Base-by-base conservation (phyloP, 2,888 invertebrate species). In the Epistrophella euchroma region DNA sequence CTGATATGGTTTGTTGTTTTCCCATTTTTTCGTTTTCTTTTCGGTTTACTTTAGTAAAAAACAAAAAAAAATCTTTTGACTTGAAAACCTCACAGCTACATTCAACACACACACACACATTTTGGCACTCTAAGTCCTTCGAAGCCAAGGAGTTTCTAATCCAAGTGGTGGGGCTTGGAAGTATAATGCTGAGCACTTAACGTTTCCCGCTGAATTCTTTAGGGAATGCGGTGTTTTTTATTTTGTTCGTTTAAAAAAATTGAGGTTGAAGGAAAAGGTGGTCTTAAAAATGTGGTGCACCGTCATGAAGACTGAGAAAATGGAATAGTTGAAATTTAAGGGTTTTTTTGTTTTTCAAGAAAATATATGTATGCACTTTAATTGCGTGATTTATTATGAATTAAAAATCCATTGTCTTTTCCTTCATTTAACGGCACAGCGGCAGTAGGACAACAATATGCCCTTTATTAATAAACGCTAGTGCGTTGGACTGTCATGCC, bases 151-250 rank as follows among this genome's bases (percentile, higher is more conserved):
- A 87, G 82, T 83, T 87, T 75, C 83, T 83, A 79, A 78, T 83
- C 83, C 75, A 75, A 78, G 82, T 87, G 72, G 70, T 75, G 47
- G 77, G 64, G 79, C 74, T 40, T 75, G 75, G 75, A 55, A 74
- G 78, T 87, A 87, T 82, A 78, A 87, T 78, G 75, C 86, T 71
- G 52, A 83, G 87, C 87, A 87, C 87, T 87, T 87, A 87, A 87
- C 74, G 68, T 82, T 80, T 87, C 83, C 83, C 78, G 66, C 78
- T 74, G 60, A 78, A 79, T 83, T 79, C 78, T 75, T 72, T 13
- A 74, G 82, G 86, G 80, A 76, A 60, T 81, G 85, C 55, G 72
- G 80, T 70, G 56, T 85, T 71, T 66, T 45, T 80, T 32, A 19
- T 17, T 32, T 47, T 52, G 55, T 55, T 72, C 56, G 45, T 76